A percentile compares a stretch with the other conserved stretches of the same genome.
Conservation (phyloP, 2,113 vertebrate species). For the Arizona elegans region DNA sequence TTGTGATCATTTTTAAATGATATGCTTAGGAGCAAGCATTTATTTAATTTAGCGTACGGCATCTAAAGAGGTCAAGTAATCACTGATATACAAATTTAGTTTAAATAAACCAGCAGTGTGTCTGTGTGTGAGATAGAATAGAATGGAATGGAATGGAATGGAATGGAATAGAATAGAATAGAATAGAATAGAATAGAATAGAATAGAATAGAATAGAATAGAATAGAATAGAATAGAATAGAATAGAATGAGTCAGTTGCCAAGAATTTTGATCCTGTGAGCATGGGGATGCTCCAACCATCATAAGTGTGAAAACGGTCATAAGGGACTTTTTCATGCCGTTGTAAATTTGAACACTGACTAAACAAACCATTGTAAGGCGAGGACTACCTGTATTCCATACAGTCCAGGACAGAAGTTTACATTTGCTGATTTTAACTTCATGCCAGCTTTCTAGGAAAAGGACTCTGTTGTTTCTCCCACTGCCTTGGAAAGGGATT, state of each 20-base stretch:
- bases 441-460: not conserved
- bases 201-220: too few species aligned
- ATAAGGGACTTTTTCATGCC: not conserved
- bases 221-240: too few species aligned
- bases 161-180: too few species aligned
- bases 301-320: not conserved
- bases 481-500: not conserved
- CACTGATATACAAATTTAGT: too few species aligned
- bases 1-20: not conserved
- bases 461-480: not conserved
- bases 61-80: too few species aligned
- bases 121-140: too few species aligned
- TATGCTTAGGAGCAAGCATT: not conserved
- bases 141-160: too few species aligned
- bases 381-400: not conserved
- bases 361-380: not conserved
- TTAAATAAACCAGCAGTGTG: too few species aligned
- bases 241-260: not conserved
- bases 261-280: not conserved
- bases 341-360: not conserved
- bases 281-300: not conserved
- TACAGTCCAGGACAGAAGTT: not conserved
- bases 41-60: too few species aligned
- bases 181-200: too few species aligned
- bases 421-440: not conserved